Conservation (phyloP, 2,113 vertebrate species). For the Eolophus roseicapilla region DNA sequence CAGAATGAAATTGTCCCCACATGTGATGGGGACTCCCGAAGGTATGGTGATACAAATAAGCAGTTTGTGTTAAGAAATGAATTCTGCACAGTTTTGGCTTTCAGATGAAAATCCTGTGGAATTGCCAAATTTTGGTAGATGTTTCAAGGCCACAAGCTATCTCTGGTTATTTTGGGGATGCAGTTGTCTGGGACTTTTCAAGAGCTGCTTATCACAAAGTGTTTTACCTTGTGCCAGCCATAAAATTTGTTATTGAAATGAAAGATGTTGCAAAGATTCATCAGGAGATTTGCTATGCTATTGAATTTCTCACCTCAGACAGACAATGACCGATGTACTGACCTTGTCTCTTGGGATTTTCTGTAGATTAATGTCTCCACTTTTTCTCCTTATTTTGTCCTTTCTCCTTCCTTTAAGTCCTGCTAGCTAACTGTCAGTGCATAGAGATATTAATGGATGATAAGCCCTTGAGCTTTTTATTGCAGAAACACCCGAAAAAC, state of each 20-base stretch:
- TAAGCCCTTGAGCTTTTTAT: not conserved
- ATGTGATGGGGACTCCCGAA: not conserved
- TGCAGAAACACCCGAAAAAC: not conserved
- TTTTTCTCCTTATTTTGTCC: not conserved
- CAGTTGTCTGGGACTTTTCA: not conserved
- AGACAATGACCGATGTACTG: not conserved
- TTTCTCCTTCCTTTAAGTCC: not conserved
- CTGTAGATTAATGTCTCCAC: conserved; percentile 39
- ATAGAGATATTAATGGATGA: not conserved
- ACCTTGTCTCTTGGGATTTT: not conserved
- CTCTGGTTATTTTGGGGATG: not conserved
- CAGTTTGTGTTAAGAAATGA: not conserved
- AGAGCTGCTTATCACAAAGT: not conserved
- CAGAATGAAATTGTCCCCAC: not conserved
- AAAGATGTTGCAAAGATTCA: conserved; percentile 19
- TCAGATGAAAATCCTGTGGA: not conserved
- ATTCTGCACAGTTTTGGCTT: not conserved
- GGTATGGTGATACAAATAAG: not conserved
- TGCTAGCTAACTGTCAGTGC: not conserved
- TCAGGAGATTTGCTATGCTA: not conserved
- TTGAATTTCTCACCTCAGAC: conserved; percentile 37
- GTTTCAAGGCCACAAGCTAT: not conserved
- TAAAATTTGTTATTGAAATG: conserved; percentile 17
- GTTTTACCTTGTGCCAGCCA: not conserved
- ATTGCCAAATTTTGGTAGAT: not conserved